These are phyloP conservation scores for Pissodes strobi DNA, from an alignment of 1,140 invertebrate genomes.

Conservation along the genomic window DNA sequence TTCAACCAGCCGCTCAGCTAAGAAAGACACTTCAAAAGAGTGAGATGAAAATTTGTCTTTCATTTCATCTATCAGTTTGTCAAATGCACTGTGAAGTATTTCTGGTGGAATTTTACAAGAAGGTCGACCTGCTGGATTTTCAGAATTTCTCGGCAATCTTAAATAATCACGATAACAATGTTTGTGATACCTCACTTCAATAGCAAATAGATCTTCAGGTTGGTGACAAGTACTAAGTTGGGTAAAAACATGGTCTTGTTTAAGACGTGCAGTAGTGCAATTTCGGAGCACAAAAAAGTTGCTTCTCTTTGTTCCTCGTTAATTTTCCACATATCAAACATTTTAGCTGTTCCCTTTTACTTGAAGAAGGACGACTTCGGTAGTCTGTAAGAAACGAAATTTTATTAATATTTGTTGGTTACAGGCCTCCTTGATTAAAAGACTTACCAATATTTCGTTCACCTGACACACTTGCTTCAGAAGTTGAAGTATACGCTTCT, in stretches of 20 bases:
- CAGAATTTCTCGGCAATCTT: conserved; percentile 21
- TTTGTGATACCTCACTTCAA: conserved; percentile 27
- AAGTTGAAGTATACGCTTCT: no score
- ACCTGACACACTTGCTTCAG: no score
- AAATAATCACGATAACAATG: conserved; percentile 32
- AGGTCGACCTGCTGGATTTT: conserved; percentile 24
- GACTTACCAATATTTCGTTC: no score
- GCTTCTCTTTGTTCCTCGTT: conserved; percentile 16
- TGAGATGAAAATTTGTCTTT: conserved; percentile 24
- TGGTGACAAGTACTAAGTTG: conserved; percentile 19
- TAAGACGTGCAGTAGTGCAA: conserved; percentile 8
- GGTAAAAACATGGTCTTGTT: conserved; percentile 13
- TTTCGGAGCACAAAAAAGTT: conserved; percentile 17
- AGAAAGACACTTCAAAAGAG: conserved; percentile 26
- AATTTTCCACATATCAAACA: no score
- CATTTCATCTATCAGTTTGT: conserved; percentile 31
- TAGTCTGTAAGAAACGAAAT: no score
- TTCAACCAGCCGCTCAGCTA: conserved; percentile 29
- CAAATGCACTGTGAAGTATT: conserved; percentile 20
- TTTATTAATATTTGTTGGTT: no score
- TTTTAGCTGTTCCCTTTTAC: no score
- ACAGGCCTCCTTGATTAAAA: no score
- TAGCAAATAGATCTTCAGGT: conserved; percentile 25
- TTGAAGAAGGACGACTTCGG: no score
- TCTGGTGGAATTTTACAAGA: conserved; percentile 24